phyloP scores from a whole-genome alignment of 2,797 vertebrate species.

The Neoniphon sammara region DNA sequence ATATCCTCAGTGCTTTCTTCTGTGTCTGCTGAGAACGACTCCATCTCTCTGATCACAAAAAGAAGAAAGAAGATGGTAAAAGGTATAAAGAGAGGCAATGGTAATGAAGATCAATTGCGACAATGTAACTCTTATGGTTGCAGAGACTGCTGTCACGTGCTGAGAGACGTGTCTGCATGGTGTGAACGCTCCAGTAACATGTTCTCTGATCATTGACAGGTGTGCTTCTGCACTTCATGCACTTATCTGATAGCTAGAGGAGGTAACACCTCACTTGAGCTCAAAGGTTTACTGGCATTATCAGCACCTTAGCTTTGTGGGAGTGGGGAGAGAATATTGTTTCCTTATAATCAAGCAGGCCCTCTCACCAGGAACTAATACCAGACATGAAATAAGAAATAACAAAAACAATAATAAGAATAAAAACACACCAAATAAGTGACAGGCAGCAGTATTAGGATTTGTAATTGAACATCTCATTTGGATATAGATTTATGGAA shows the following conservation, averaged over 20 bases:
- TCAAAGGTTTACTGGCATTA: slow-evolving; percentile 79
- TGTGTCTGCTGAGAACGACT: slow-evolving; percentile 82
- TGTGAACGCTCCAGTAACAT: slow-evolving; percentile 8
- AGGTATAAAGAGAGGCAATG: background rate
- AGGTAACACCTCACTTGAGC: slow-evolving; percentile 51
- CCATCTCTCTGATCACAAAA: slow-evolving; percentile 79
- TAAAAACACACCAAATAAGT: background rate
- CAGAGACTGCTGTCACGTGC: slow-evolving; percentile 15
- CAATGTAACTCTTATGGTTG: background rate
- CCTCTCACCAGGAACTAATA: background rate
- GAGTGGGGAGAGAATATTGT: slow-evolving; percentile 19
- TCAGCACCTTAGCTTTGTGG: slow-evolving; percentile 38
- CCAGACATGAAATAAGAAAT: background rate
- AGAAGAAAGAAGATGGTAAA: slow-evolving; percentile 1
- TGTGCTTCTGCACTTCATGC: slow-evolving; percentile 4
- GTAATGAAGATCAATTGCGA: slow-evolving; percentile 4
- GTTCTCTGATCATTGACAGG: slow-evolving; percentile 13
- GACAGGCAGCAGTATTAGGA: background rate
- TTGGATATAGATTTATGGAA: background rate
- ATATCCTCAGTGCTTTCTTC: slow-evolving; percentile 86
- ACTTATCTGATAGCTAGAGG: slow-evolving; percentile 28
- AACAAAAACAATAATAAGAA: too few species aligned
- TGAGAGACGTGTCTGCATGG: background rate
- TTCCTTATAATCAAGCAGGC: background rate
- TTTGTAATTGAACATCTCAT: background rate